Base-by-base conservation (phyloP, 2,888 invertebrate genomes). In the Trissolcus brochymenae region DNA sequence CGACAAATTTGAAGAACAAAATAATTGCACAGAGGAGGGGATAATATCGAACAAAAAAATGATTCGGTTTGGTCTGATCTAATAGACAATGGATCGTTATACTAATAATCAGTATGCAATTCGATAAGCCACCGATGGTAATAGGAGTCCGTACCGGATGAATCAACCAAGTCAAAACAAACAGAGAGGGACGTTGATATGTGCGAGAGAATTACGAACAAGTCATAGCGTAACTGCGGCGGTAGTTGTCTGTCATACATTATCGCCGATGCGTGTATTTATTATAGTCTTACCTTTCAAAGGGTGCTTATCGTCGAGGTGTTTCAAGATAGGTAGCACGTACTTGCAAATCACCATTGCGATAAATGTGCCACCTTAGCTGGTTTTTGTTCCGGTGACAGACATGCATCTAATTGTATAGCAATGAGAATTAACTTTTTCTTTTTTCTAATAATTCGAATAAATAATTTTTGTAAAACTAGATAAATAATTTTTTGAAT, bases 61-160 rank as follows among this genome's bases (percentile, higher is more conserved):
- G 35, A 11, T 9, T 35, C 1, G 9, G 9, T 35, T 35, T 35
- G 35, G 6, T 35, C 19, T 35, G 35, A 11, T 35, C 66, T 81
- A 82, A 81, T 84, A 83, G 84, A 87, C 86, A 87, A 87, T 84
- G 85, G 83, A 83, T 81, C 87, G 86, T 87, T 87, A 84, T 82
- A 82, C 82, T 85, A 87, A 87, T 84, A 84, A 85, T 86, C 82
- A 82, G 70, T 57, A 29, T 61, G 80, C 76, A 77, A 75, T 49
- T 80, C 65, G 80, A 78, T 80, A 75, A 56, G 68, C 65, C 51
- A 66, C 61, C 74, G 71, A 35, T 35, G 35, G 79, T 79, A 80
- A 80, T 78, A 74, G 55, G 78, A 78, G 70, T 71, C 68, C 73
- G 65, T 71, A 76, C 80, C 80, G 80, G 80, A 80, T 80, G 80